Percentiles rank a stretch among this genome's conserved stretches.
These are phyloP conservation scores for Ectropis grisescens DNA, from an alignment of 1,140 invertebrate species.

Conservation along the genomic window DNA sequence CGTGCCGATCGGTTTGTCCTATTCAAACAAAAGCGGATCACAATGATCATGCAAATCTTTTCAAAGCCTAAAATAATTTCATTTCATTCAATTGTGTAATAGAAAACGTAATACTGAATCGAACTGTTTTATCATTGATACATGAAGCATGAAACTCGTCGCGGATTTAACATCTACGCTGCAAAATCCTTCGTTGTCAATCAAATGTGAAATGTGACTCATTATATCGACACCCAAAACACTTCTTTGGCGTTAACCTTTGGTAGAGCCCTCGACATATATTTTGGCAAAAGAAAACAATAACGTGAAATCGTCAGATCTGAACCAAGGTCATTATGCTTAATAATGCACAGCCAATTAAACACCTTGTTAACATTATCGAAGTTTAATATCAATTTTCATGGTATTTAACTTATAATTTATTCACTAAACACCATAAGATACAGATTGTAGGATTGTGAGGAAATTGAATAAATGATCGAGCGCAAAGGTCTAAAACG, in stretches of 20 bases:
- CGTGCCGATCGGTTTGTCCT: no score
- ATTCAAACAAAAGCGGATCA: no score
- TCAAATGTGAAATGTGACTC: no score
- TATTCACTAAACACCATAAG: neutral
- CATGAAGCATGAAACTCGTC: no score
- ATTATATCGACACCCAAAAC: no score
- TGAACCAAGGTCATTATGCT: slow-evolving; percentile 39
- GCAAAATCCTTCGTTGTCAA: no score
- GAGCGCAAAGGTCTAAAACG: neutral
- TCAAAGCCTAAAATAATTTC: no score
- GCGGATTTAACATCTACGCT: no score
- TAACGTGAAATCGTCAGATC: slow-evolving; percentile 56
- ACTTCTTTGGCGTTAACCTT: slow-evolving; percentile 28
- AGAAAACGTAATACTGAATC: no score
- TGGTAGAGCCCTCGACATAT: slow-evolving; percentile 61
- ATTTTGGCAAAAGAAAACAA: slow-evolving; percentile 59
- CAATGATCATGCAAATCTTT: no score
- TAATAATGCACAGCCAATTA: slow-evolving; percentile 26
- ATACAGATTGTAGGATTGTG: slow-evolving; percentile 6
- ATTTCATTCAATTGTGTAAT: no score
- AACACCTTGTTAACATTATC: slow-evolving; percentile 20
- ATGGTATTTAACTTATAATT: neutral
- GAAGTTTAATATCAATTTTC: slow-evolving; percentile 2
- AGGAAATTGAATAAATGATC: slow-evolving; percentile 5
- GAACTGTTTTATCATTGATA: no score